Base-by-base conservation (phyloP, 2,113 vertebrate genomes). In the Odobenus rosmarus region DNA sequence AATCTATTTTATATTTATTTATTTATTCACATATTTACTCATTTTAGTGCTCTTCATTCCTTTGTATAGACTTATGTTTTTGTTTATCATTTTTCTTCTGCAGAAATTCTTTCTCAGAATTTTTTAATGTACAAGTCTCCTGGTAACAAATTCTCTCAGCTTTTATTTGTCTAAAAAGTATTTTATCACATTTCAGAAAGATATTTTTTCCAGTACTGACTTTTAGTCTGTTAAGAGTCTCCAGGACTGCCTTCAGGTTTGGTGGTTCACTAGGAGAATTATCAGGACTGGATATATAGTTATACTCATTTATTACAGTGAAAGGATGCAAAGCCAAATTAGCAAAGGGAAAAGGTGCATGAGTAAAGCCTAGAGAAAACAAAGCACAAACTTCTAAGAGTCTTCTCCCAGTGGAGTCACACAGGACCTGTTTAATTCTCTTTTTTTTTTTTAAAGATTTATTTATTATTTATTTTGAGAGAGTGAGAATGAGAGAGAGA, bases 161-260 rank as follows among this genome's bases (percentile, higher is more conserved):
- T 84, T 77, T 82, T 81, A 42, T 94, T 93, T 96, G 69, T 95
- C 77, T 79, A 42, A 77, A 84, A 88, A 59, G 7, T 64, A 94
- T 64, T 61, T 83, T 26, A 79, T 62, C 42, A 62, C n/a, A 39
- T 55, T 88, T 84, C 36, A 28, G 53, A 79, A 84, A 53, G 28
- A 33, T 51, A 18, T 71, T 79, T 95, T 92, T 95, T 21, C 59
- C 39, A 11, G 18, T 71, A 53, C 39, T 61, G 19, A 79, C 31
- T 84, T 62, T 71, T 49, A 62, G 49, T 72, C 31, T 89, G 31
- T 85, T 24, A 18, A 2, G 13, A 79, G 36, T 74, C 62, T 86
- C 19, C 80, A 72, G 10, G 39, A 53, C 67, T 49, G 49, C 23
- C 53, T 51, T 62, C 8, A 1, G 55, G 39, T 62, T 74, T 76